Conservation (phyloP, 2,113 vertebrate species). For the Calidris pygmaea region DNA sequence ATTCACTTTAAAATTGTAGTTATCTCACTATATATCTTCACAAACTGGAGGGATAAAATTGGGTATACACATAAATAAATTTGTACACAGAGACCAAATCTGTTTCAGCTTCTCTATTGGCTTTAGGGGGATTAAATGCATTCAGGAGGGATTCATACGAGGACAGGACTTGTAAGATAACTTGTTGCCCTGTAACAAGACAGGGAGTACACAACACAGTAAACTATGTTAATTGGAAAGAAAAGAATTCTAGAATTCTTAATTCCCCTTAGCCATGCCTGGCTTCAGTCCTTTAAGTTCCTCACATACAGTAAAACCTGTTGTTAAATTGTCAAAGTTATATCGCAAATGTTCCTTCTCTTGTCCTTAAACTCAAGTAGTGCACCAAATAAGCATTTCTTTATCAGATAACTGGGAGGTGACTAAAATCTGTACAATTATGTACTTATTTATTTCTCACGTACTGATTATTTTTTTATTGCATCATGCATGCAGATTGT, state of each 20-base stretch:
- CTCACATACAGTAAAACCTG: neutral
- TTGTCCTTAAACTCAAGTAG: neutral
- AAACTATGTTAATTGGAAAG: neutral
- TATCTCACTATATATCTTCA: neutral
- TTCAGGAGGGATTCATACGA: neutral
- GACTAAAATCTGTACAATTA: neutral
- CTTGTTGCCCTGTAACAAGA: neutral
- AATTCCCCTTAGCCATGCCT: neutral
- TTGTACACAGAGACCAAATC: neutral
- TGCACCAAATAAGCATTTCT: neutral
- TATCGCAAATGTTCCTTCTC: neutral
- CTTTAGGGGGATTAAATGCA: neutral
- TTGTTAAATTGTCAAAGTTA: neutral
- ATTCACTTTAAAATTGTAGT: neutral
- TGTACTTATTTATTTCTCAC: neutral
- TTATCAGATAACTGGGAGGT: neutral
- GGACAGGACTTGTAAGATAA: neutral
- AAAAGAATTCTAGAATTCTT: neutral
- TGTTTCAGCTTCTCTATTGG: neutral
- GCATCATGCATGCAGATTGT: neutral
- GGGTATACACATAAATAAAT: neutral
- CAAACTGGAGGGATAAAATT: neutral
- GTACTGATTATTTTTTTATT: neutral
- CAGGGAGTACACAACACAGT: neutral
- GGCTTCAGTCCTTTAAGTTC: neutral